Conservation (phyloP, 2,113 vertebrate genomes). For the Aptenodytes patagonicus region DNA sequence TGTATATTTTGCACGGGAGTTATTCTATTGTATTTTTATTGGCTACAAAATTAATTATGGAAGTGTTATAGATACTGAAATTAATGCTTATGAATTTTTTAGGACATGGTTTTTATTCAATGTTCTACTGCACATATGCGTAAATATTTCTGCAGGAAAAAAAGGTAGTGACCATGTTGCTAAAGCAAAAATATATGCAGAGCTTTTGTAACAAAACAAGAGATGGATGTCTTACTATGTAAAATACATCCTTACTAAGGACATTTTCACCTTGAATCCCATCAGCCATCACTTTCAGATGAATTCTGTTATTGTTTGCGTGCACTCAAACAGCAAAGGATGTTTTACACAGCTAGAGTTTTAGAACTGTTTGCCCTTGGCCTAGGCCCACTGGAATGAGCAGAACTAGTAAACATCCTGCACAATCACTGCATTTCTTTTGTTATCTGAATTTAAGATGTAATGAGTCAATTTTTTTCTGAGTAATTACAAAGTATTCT, state of each 20-base stretch:
- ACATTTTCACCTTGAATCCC: constrained; percentile 55
- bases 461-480: background rate
- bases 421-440: constrained; percentile 17
- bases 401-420: constrained; percentile 42
- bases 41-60: background rate
- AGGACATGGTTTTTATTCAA: background rate
- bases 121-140: background rate
- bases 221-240: background rate
- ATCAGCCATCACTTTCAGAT: constrained; percentile 12
- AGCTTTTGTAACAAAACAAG: background rate
- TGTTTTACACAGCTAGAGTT: background rate
- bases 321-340: constrained; percentile 15
- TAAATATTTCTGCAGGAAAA: background rate
- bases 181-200: background rate
- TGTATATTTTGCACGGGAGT: background rate
- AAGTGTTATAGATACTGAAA: background rate
- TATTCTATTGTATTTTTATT: background rate
- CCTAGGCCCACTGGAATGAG: background rate
- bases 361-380: constrained; percentile 45
- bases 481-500: constrained; percentile 52
- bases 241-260: background rate
- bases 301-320: constrained; percentile 5
- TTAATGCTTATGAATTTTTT: background rate
- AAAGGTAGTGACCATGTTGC: background rate
- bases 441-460: constrained; percentile 23